Evolutionary conservation across 1,140 invertebrate species (phyloP), one percentile per base, ranked within the genome.

Genomic region (Berghia stephanieae): DNA sequence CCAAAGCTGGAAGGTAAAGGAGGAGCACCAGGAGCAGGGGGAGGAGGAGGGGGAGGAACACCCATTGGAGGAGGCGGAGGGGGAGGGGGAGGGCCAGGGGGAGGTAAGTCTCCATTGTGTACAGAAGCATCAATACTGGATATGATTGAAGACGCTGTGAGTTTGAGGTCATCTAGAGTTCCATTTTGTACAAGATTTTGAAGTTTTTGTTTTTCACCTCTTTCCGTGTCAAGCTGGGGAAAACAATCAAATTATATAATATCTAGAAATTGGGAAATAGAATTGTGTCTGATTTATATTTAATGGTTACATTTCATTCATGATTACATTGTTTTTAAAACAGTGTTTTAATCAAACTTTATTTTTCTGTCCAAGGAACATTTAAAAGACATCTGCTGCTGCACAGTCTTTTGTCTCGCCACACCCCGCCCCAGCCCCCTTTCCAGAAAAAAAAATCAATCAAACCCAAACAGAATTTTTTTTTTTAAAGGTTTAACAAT

Each of bases 121-220:
- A 68, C 77, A 4, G 78, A 74, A 57, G 75, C 79, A 80, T 79
- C 49, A 46, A 82, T 77, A 60, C 79, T 77, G 91, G 92, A 3
- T 89, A 91, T 63, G 89, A 91, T 55, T 90, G 89, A 75, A 89
- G 90, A 84, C 24, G 84, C 78, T 3, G 80, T 77, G 18, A 80
- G 60, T 43, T 84, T 84, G 43, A 91, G 79, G 89, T 97, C 96
- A 46, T 96, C 95, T 84, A 98, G 93, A 90, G 94, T 96, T 55
- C 90, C 89, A 55, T 95, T 96, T 83, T 93, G 95, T 24, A 96
- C 94, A 69, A 97, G 91, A 81, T 94, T 93, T 88, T 97, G 95
- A 71, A 97, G 90, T 57, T 95, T 93, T 71, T 93, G 92, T 77
- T 95, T 90, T 86, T 97, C 95, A 27, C 93, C 93, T 81, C 95